Percentiles rank a stretch among this genome's conserved stretches.
Evolutionary conservation across 92 coral and sea anemone genomes (phyloP).

Genomic region (Isaurus tuberculatus): DNA sequence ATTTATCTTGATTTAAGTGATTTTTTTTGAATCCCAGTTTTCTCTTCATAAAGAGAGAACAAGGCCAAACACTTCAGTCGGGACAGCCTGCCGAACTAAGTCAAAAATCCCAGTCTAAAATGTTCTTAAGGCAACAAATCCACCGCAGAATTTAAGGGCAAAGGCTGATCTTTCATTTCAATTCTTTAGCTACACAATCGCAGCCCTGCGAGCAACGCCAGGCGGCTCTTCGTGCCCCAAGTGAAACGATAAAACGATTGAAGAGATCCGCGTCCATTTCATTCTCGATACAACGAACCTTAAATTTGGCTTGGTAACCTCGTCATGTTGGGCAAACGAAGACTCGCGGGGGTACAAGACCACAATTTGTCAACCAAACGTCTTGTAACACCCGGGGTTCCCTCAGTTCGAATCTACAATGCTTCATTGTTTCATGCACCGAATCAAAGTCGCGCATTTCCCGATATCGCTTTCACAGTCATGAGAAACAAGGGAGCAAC

Average conservation of each 20-base stretch:
- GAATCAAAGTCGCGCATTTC: conserved; percentile 33
- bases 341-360: conserved; percentile 47
- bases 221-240: conserved; percentile 13
- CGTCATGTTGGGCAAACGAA: conserved; percentile 43
- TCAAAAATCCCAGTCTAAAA: conserved; percentile 8
- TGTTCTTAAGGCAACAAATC: conserved; percentile 43
- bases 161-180: conserved; percentile 44
- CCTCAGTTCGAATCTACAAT: conserved; percentile 23
- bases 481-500: conserved; percentile 36
- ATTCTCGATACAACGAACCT: not conserved
- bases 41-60: not conserved
- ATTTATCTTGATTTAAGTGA: not conserved
- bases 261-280: conserved; percentile 9
- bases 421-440: conserved; percentile 24
- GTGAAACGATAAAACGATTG: conserved; percentile 16
- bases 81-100: conserved; percentile 32
- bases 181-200: conserved; percentile 8
- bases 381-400: conserved; percentile 28
- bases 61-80: conserved; percentile 27
- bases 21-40: not conserved
- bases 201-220: conserved; percentile 11
- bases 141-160: conserved; percentile 46
- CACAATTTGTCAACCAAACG: conserved; percentile 11
- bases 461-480: conserved; percentile 43
- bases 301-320: conserved; percentile 42